Evolutionary conservation across 2,888 invertebrate genomes (phyloP).

Genomic region (Brenthis daphne): DNA sequence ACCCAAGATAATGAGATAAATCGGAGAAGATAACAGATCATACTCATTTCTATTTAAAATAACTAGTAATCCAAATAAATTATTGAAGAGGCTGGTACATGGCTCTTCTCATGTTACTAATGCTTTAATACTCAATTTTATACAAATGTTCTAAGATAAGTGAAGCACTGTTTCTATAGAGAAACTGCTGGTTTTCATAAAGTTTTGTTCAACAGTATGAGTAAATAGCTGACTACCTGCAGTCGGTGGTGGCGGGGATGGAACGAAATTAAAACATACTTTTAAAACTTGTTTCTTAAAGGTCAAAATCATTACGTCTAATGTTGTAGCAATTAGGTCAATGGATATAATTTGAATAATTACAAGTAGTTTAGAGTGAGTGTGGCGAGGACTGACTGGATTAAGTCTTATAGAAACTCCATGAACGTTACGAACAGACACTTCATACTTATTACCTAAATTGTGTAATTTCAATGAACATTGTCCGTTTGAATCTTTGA

Average conservation of each 20-base stretch:
- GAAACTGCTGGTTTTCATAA: background rate
- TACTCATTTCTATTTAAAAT: background rate
- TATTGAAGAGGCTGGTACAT: too few species aligned
- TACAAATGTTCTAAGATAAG: background rate
- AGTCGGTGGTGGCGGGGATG: slow-evolving; percentile 1
- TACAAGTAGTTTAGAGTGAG: slow-evolving; percentile 1
- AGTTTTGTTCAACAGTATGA: too few species aligned
- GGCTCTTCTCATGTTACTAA: too few species aligned
- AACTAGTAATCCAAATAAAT: too few species aligned
- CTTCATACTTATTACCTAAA: too few species aligned
- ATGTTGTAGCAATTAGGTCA: slow-evolving; percentile 15
- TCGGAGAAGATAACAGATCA: slow-evolving; percentile 21
- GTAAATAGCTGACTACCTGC: too few species aligned
- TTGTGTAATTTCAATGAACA: too few species aligned
- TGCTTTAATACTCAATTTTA: slow-evolving; percentile 8
- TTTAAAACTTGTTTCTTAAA: slow-evolving; percentile 15
- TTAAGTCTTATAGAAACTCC: background rate
- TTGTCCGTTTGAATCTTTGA: too few species aligned
- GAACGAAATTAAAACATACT: slow-evolving; percentile 9
- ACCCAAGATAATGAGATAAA: slow-evolving; percentile 30
- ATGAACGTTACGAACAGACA: background rate
- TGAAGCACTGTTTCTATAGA: background rate
- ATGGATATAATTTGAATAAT: slow-evolving; percentile 21
- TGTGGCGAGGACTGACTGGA: slow-evolving; percentile 11
- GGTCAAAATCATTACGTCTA: slow-evolving; percentile 12